These are phyloP conservation scores for Scalopus aquaticus DNA, from an alignment of 2,113 vertebrate genomes.

Conservation along the genomic window DNA sequence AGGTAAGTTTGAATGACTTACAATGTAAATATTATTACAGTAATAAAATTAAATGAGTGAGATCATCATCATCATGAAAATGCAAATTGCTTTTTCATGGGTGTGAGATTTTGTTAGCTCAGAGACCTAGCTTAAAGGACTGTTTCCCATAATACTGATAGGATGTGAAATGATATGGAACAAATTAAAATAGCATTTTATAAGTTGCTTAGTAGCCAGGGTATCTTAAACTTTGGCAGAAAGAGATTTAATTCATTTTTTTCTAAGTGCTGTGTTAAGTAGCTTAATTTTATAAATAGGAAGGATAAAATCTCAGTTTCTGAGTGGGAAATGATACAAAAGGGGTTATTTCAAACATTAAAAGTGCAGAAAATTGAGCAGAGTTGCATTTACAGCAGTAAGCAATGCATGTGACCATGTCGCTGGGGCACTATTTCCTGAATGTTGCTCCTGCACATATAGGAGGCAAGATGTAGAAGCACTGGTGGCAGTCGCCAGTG, in stretches of 20 bases:
- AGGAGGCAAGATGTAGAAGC: conserved; percentile 6
- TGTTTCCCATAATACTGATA: conserved; percentile 26
- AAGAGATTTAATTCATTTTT: conserved; percentile 63
- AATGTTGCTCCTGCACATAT: conserved; percentile 26
- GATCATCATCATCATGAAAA: conserved; percentile 37
- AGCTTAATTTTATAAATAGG: conserved; percentile 59
- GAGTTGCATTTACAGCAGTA: conserved; percentile 29
- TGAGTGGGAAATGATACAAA: conserved; percentile 22
- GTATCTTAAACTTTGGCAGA: conserved; percentile 51
- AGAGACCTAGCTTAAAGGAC: conserved; percentile 42
- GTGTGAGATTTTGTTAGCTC: conserved; percentile 53
- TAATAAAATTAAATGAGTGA: conserved; percentile 54
- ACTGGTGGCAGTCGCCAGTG: not conserved
- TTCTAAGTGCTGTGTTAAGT: conserved; percentile 16
- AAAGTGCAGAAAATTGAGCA: conserved; percentile 29
- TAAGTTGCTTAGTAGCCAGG: conserved; percentile 49
- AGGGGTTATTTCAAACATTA: conserved; percentile 27
- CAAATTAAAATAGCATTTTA: conserved; percentile 62
- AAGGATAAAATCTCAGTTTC: not conserved
- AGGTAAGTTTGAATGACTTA: conserved; percentile 64
- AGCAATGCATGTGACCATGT: conserved; percentile 28
- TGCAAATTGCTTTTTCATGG: conserved; percentile 65
- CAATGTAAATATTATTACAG: conserved; percentile 28
- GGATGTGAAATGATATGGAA: conserved; percentile 6
- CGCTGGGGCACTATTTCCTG: not conserved